Base-by-base conservation (phyloP, 2,888 invertebrate genomes). In the Electrophaes corylata region DNA sequence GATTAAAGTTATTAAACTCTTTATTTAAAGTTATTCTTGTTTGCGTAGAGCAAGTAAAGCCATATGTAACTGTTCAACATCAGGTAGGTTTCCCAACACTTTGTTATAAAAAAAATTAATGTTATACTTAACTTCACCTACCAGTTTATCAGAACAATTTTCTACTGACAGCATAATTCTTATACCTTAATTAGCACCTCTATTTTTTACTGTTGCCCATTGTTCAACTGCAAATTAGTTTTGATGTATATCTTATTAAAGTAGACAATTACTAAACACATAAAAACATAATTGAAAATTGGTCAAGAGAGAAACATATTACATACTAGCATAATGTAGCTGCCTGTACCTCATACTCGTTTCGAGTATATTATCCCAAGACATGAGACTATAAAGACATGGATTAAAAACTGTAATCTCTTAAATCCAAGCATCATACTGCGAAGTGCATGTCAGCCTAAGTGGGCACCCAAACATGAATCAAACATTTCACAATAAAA, bases 241-340 rank as follows among this genome's bases (percentile, higher is more conserved):
- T 41, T 44, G 48, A 55, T 49, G 37, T 37, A 10, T 37, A 55
- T 55, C 55, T 43, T 12, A 18, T n/a, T 37, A 18, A 44, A 18
- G 26, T n/a, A 35, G 12, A 19, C 10, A 44, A 44, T 48, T 35
- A 29, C 18, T 16, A n/a, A 6, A 16, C 2, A 46, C 18, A 12
- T 16, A 51, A 44, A 52, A 52, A 44, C 33, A 5, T 40, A 11
- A 37, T 33, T n/a, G n/a, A 52, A 35, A 54, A 23, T 18, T 26
- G 29, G 55, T 29, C 48, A 49, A 44, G 44, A 37, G 19, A 14
- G 43, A 48, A 23, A 29, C 29, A 43, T 39, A 16, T 3, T 16
- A 29, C n/a, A n/a, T n/a, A n/a, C n/a, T n/a, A n/a, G n/a, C n/a
- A n/a, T n/a, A n/a, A n/a, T n/a, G n/a, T n/a, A n/a, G n/a, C n/a